Base-by-base conservation (phyloP, 1,140 invertebrate species). In the Drosophila aff. region DNA sequence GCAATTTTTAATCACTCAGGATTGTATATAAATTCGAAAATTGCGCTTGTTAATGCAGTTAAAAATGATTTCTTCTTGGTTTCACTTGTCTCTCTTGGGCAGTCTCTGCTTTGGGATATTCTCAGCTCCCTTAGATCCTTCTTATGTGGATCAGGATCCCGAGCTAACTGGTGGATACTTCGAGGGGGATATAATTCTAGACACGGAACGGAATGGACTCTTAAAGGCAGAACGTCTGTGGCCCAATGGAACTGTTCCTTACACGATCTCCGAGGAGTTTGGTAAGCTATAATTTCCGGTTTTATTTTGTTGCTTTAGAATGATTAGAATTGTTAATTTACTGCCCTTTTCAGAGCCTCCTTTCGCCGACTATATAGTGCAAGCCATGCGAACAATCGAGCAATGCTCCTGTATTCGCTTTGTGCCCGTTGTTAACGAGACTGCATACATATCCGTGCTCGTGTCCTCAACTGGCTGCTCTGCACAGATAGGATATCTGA, bases 401-500 rank as follows among this genome's bases (percentile, higher is more conserved):
- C 90, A 82, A 18, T 91, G 79, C 41, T 82, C 85, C 5, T 92
- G 91, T 52, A 55, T 92, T 38, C 76, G 74, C 0, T 91, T 90
- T 57, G 9, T 76, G 43, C 81, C 81, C 0, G 85, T 83, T 11
- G 11, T 10, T 9, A 67, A 69, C 3, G 18, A 73, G 13, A 18
- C 50, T 21, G 28, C 65, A 23, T 92, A 69, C 28, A 28, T 92
- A 5, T 28, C 65, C 76, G 8, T 77, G 50, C 0, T 16, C 11
- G 4, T 6, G 7, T 55, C 52, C 4, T 2, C 33, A 0, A 2
- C 26, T 40, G 91, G 93, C 28, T 94, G 94, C 16, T 94, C 93
- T 61, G 80, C 94, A 82, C 71, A 94, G 82, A 18, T 93, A 83
- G 92, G 94, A 93, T 23, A 94, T 93, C 4, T 0, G 92, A 93